Base-by-base conservation (phyloP, 2,797 vertebrate species). In the Pelobates cultripes region DNA sequence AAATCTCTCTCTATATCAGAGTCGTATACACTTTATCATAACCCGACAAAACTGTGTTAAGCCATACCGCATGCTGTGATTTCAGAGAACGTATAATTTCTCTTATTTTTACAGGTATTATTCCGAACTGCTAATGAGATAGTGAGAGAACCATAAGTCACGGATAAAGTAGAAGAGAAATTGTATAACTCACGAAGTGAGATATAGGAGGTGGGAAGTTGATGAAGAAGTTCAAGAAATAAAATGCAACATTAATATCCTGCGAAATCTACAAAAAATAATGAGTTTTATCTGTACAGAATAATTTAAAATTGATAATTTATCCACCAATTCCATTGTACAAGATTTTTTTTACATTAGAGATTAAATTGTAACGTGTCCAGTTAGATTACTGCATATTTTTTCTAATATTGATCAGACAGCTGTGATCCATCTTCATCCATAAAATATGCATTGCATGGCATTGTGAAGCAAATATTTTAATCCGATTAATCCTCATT, bases 401-500 rank as follows among this genome's bases (percentile, higher is more conserved):
- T 60, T 70, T 60, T 57, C 10, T 63, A 43, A 28, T 47, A 13
- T 41, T 44, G 47, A 57, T 7, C 41, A n/a, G 69, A 67, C 63
- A 53, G 12, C 42, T 60, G 43, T 4, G 43, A 44, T 64, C 47
- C 64, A 64, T 70, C 72, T 64, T 28, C 40, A 28, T 70, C 53
- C 40, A 47, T 44, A 64, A 70, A 55, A 75, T 28, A 70, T 53
- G 51, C 70, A 64, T 43, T 9, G 12, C 10, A 7, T 44, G 15
- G 68, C 68, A 15, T 60, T 41, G 70, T 28, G 66, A 53, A 63
- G 44, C 67, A 44, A 68, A 75, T 6, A 67, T 55, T 66, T 78
- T 84, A 68, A 88, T 73, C 42, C 7, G 72, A 47, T 80, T 85
- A 80, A 82, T 82, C 83, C 74, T 77, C 76, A 3, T 13, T 12